Base-by-base conservation (phyloP, 2,113 vertebrate species). In the Microtus ochrogaster region DNA sequence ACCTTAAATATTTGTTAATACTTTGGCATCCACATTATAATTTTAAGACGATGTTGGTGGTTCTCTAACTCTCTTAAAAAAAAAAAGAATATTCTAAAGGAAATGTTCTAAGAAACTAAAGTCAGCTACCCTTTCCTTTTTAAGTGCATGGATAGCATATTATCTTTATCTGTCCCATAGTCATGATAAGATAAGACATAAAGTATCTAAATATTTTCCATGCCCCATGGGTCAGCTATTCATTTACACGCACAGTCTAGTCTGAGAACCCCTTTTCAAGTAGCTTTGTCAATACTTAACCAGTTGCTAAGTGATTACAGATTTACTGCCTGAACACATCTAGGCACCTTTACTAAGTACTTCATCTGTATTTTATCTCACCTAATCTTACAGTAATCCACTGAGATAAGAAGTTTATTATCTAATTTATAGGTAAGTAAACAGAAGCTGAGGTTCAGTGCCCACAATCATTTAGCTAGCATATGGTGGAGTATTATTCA, bases 391-490 rank as follows among this genome's bases (percentile, higher is more conserved):
- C 30, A 84, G 63, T 55, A 95, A 30, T 47, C 44, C 79, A 90
- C 41, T 66, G 65, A 96, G 78, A 89, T 92, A 94, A 97, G 94
- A 91, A 58, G 70, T 74, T 95, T 58, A 58, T 87, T 90, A 10
- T 78, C 95, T 21, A 17, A 84, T 55, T 96, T 88, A n/a, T 85
- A 88, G 39, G 77, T 66, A 30, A 96, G 41, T 93, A 79, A 91
- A 93, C 39, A 66, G 49, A 92, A 90, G 49, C 66, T 92, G 41
- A 30, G 49, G 19, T 92, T 58, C 55, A 84, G 78, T 76, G 52
- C 19, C 36, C 61, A 76, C 3, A 26, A 24, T 82, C 68, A 76
- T 17, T 28, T 63, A 85, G 44, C 84, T 86, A 78, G 30, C 26
- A 77, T 73, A 30, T 58, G 26, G 39, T 91, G 11, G 17, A 84